Base-by-base conservation (phyloP, 1,140 invertebrate species). In the Cydia pomonella region DNA sequence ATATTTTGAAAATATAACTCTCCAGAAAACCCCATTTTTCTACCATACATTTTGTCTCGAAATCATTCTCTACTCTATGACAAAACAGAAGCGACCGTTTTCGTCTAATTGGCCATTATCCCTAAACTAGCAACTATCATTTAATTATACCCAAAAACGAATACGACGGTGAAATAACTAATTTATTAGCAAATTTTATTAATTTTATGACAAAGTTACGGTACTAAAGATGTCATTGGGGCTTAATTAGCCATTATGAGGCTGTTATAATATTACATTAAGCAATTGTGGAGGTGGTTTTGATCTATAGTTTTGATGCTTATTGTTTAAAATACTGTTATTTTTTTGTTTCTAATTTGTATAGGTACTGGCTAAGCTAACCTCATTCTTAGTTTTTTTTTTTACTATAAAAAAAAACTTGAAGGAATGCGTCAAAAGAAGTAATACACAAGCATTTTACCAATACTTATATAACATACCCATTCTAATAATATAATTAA, bases 121-220 rank as follows among this genome's bases (percentile, higher is more conserved):
- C 64, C 64, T 69, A 69, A 69, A 69, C 64, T 18, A 33, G 25
- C 64, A 16, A 18, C 64, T 10, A 69, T 69, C 33, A 38, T 29
- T 69, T 69, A 69, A 69, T 69, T 69, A 41, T 69, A 38, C 64
- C 33, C 64, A 69, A 69, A 69, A 69, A 29, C 29, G 64, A 69
- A 69, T 29, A 18, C 29, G 29, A 21, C 29, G 25, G n/a, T 38
- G 25, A 69, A 69, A 29, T 33, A 69, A 33, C 16, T 69, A 69
- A 69, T 69, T 69, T 38, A 69, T 69, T 69, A 38, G n/a, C 64
- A 69, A 33, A 38, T 69, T 69, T 41, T 33, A 69, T 69, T 69
- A 38, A 69, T 69, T 69, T 69, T 69, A 69, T n/a, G 64, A 69
- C 29, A 10, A 69, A 38, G 64, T 69, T 69, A 69, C 64, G 23